phyloP scores from a whole-genome alignment of 1,140 invertebrate genomes.

The Apis cerana region DNA sequence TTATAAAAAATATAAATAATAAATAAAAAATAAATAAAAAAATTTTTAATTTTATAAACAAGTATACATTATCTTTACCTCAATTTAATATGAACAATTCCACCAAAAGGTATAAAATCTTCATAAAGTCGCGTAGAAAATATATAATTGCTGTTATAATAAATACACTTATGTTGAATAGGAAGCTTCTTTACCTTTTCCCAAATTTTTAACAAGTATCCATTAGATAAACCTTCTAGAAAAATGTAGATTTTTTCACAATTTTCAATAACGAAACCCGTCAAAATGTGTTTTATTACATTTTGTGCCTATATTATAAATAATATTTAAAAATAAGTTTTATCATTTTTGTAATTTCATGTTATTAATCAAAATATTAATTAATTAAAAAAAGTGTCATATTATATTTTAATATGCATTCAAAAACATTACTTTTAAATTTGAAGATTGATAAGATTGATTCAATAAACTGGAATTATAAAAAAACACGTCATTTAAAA shows the following conservation, averaged over 20 bases:
- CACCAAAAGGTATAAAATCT: constrained; percentile 4
- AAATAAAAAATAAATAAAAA: not conserved
- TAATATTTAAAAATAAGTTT: not conserved
- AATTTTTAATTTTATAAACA: not conserved
- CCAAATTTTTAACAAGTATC: constrained; percentile 40
- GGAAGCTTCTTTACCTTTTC: not conserved
- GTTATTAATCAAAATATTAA: too few relatives aligned
- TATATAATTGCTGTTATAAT: constrained; percentile 25
- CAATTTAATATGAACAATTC: constrained; percentile 9
- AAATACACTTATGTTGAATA: constrained; percentile 3
- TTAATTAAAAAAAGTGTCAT: too few relatives aligned
- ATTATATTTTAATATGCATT: not conserved
- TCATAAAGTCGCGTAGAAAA: constrained; percentile 23
- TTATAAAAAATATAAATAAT: not conserved
- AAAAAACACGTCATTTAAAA: not conserved
- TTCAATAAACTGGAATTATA: constrained; percentile 12
- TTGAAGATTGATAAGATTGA: not conserved
- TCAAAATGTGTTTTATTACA: constrained; percentile 10
- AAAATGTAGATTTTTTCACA: constrained; percentile 16
- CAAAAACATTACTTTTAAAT: constrained; percentile 3
- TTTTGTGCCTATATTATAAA: not conserved
- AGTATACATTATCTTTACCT: constrained; percentile 4
- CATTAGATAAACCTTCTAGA: constrained; percentile 29
- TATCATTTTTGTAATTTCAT: too few relatives aligned
- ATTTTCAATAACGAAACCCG: constrained; percentile 34